Conservation (phyloP, 1,140 invertebrate genomes). For the Physella acuta region DNA sequence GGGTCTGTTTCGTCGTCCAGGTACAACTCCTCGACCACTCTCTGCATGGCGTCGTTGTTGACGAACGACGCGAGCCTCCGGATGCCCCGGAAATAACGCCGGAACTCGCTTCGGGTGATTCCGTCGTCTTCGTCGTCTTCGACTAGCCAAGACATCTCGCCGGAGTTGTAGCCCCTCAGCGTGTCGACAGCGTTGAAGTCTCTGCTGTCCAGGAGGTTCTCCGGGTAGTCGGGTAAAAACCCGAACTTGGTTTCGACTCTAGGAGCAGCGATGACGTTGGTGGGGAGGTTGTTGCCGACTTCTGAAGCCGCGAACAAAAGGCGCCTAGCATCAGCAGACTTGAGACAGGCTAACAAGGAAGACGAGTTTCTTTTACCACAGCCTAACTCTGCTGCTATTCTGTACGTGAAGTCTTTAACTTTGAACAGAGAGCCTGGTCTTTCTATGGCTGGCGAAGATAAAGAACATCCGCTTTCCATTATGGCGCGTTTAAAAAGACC, state of each 20-base stretch:
- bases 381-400: neutral
- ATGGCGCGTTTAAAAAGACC: slow-evolving; percentile 9
- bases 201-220: neutral
- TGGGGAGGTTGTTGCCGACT: neutral
- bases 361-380: neutral
- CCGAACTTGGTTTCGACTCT: slow-evolving; percentile 13
- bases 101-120: slow-evolving; percentile 1
- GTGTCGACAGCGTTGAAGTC: slow-evolving; percentile 14
- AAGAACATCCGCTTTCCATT: slow-evolving; percentile 8
- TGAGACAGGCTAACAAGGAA: neutral
- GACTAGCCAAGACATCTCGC: neutral
- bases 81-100: neutral
- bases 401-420: neutral
- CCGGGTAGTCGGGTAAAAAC: slow-evolving; percentile 6
- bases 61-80: neutral
- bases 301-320: neutral
- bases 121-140: slow-evolving; percentile 6
- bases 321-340: neutral
- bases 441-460: slow-evolving; percentile 1
- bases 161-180: neutral
- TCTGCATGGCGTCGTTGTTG: neutral
- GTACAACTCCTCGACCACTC: neutral
- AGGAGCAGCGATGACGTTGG: neutral
- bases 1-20: slow-evolving; percentile 2
- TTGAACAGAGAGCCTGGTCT: neutral